Conservation (phyloP, 2,888 invertebrate genomes). For the Pseudococcus viburni region DNA sequence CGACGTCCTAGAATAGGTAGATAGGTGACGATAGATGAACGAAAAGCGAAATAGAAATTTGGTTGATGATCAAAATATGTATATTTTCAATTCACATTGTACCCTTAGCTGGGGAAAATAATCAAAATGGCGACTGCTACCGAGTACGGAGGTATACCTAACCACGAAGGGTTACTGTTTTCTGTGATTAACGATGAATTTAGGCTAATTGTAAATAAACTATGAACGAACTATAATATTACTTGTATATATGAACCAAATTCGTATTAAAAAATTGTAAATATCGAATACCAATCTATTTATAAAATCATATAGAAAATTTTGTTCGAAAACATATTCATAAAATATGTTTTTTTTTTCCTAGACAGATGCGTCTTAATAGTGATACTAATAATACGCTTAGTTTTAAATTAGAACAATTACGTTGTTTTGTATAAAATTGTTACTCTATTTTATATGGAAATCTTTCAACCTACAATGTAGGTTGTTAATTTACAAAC, state of each 20-base stretch:
- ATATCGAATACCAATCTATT: background rate
- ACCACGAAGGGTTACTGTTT: slow-evolving; percentile 19
- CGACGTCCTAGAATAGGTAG: too few species aligned
- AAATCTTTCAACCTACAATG: slow-evolving; percentile 46
- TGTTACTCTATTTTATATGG: slow-evolving; percentile 49
- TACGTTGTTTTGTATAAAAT: slow-evolving; percentile 51
- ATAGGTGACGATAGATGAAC: background rate
- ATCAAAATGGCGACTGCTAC: slow-evolving; percentile 5
- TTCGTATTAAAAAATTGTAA: background rate
- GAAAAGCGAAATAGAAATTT: background rate
- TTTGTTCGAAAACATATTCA: slow-evolving; percentile 3
- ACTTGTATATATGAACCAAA: slow-evolving; percentile 21
- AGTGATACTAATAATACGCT: slow-evolving; percentile 54
- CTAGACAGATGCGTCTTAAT: slow-evolving; percentile 52
- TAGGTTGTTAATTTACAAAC: slow-evolving; percentile 30
- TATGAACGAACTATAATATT: background rate
- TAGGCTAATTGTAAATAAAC: background rate
- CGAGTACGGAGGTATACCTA: background rate
- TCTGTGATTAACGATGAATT: slow-evolving; percentile 35
- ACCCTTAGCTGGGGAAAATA: background rate
- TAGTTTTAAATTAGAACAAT: slow-evolving; percentile 54
- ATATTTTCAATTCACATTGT: background rate
- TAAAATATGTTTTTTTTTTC: slow-evolving; percentile 28
- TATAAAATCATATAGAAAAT: slow-evolving; percentile 23
- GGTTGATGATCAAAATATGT: background rate